Base-by-base conservation (phyloP, 2,888 invertebrate genomes). In the Zootermopsis nevadensis region DNA sequence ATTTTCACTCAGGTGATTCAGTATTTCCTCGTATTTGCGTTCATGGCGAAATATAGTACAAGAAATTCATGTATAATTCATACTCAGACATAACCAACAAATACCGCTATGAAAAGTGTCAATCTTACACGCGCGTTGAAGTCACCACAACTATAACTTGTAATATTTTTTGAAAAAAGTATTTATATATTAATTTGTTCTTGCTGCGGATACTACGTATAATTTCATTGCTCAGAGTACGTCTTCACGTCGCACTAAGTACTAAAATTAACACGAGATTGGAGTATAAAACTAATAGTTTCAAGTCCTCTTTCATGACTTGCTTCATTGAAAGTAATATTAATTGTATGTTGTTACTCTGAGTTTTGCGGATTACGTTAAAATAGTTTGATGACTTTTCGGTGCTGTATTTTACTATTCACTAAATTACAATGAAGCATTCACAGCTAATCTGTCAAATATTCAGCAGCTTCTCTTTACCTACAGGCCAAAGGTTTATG, bases 101-200 rank as follows among this genome's bases (percentile, higher is more conserved):
- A 15, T 48, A 12, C n/a, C n/a, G n/a, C n/a, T 31, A 10, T 6
- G 33, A 74, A 38, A 33, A 38, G 60, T 79, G 60, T n/a, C 79
- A 60, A 15, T n/a, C 66, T 35, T 79, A 66, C 35, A 24, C 79
- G 35, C 12, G 79, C 79, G 31, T 79, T 79, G 79, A 35, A 79
- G 60, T 79, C 79, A 66, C 79, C 38, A 60, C 0, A n/a, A 38
- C 38, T n/a, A 38, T 42, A 31, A 69, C 31, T 22, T 31, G 10
- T 33, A 15, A 8, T n/a, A 60, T 22, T n/a, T 55, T 4, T 55
- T 55, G 22, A 55, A 60, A n/a, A n/a, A 27, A 10, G n/a, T 7
- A 8, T 8, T 60, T n/a, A 60, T 27, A 60, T 27, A 27, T 27
- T 60, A 10, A 12, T 60, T 24, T 60, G 60, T 8, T n/a, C 60